Base-by-base conservation (phyloP, 1,140 invertebrate species). In the Trypoxylus dichotomus region DNA sequence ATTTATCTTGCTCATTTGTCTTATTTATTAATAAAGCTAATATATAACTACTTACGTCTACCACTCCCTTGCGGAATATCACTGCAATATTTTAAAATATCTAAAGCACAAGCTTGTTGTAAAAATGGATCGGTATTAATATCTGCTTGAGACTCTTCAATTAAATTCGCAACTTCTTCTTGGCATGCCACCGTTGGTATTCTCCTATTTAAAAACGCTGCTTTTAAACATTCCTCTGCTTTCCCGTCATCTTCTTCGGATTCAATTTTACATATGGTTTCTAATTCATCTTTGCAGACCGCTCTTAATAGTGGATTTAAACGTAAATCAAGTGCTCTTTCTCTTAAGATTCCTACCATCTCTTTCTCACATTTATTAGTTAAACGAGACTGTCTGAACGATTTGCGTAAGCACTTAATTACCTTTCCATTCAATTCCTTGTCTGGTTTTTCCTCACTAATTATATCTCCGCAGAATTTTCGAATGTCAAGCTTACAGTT, bases 201-300 rank as follows among this genome's bases (percentile, higher is more conserved):
- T 86, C 91, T 90, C 83, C 91, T 92, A 83, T 90, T 90, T 76
- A 91, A 86, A 78, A 95, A 92, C 80, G 91, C 93, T 84, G 91
- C 91, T 86, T 97, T 97, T 11, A 98, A 87, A 88, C 97, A 98
- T 88, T 98, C 96, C 85, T 96, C 94, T 0, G 86, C 91, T 84
- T 90, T 87, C 47, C 91, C 91, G 81, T 88, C 86, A 76, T 89
- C 87, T 1, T 87, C 88, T 43, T 88, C 87, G 78, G 89, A 87
- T 79, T 88, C 84, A 8, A 84, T 82, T 78, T 89, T 88, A 85
- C 91, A 93, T 76, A 92, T 89, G 27, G 90, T 90, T 80, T 90
- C 87, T 79, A 92, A 90, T 86, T 92, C 91, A n/a, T 89, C 88
- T 83, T 90, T 89, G 81, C 96, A 98, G 58, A 95, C 89, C 60